These are phyloP conservation scores for Cotesia vestalis DNA, from an alignment of 1,140 invertebrate genomes.

Conservation along the genomic window DNA sequence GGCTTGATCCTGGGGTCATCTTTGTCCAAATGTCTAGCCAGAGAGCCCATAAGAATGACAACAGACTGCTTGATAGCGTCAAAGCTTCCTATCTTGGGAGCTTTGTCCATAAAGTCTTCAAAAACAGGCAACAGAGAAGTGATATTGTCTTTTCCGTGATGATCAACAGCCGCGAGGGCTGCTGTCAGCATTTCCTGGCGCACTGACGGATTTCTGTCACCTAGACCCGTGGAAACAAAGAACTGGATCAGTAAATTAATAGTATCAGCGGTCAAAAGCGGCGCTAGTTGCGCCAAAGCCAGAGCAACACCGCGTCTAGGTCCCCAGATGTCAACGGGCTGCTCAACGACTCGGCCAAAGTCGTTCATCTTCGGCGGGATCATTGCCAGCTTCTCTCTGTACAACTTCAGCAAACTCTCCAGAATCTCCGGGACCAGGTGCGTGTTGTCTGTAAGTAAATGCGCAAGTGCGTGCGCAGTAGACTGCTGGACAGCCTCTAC, in stretches of 20 bases:
- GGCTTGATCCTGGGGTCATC: slow-evolving; percentile 88
- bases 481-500: slow-evolving; percentile 82
- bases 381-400: slow-evolving; percentile 80
- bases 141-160: slow-evolving; percentile 84
- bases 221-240: slow-evolving; percentile 87
- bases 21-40: slow-evolving; percentile 93
- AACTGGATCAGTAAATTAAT: slow-evolving; percentile 80
- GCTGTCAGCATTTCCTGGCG: slow-evolving; percentile 91
- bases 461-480: slow-evolving; percentile 78
- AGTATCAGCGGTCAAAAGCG: slow-evolving; percentile 73
- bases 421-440: slow-evolving; percentile 70
- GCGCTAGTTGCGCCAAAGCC: slow-evolving; percentile 78
- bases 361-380: slow-evolving; percentile 88
- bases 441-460: slow-evolving; percentile 70
- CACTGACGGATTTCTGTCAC: slow-evolving; percentile 85
- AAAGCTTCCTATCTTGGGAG: slow-evolving; percentile 87
- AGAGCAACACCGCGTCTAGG: slow-evolving; percentile 87
- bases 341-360: slow-evolving; percentile 88
- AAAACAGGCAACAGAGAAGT: slow-evolving; percentile 83
- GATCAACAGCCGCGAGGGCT: slow-evolving; percentile 88
- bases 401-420: slow-evolving; percentile 76
- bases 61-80: slow-evolving; percentile 95
- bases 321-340: slow-evolving; percentile 88
- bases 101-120: slow-evolving; percentile 89
- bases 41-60: slow-evolving; percentile 95